Percentiles rank a stretch among this genome's conserved stretches.
Conservation (phyloP, 2,113 vertebrate genomes). For the Irena cyanogastra region DNA sequence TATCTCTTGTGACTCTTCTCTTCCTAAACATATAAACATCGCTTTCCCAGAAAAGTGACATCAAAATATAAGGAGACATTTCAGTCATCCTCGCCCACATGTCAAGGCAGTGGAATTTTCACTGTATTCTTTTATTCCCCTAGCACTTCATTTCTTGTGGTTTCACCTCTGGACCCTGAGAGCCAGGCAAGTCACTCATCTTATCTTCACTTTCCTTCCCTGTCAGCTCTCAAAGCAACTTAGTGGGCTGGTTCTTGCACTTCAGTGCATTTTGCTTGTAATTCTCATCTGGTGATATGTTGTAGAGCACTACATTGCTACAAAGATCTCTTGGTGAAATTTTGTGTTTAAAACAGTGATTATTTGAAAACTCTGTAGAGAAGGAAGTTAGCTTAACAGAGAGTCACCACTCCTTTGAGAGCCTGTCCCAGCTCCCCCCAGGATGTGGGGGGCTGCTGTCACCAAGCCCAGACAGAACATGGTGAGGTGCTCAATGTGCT, state of each 20-base stretch:
- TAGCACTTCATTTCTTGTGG: not conserved
- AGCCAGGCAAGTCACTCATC: not conserved
- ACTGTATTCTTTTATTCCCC: not conserved
- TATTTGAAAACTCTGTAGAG: not conserved
- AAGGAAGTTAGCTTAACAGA: not conserved
- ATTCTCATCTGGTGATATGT: not conserved
- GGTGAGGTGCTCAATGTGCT: not conserved
- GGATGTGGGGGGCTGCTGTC: not conserved
- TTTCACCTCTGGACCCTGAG: not conserved
- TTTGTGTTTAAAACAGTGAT: not conserved
- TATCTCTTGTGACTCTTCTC: not conserved
- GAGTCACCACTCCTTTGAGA: not conserved
- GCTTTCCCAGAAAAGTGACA: not conserved
- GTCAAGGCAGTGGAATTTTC: not conserved
- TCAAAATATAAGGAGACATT: not conserved
- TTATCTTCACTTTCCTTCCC: not conserved
- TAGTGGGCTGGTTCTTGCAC: not conserved
- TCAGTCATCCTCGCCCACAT: not conserved
- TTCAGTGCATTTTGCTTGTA: not conserved
- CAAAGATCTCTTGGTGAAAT: not conserved
- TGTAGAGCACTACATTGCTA: not conserved
- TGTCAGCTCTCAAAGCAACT: not conserved
- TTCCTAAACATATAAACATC: not conserved
- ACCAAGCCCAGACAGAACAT: accelerated
- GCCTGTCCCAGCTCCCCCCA: not conserved